Percentiles rank a stretch among this genome's conserved stretches.
phyloP scores from a whole-genome alignment of 2,113 vertebrate genomes.

The Scophthalmus maximus region DNA sequence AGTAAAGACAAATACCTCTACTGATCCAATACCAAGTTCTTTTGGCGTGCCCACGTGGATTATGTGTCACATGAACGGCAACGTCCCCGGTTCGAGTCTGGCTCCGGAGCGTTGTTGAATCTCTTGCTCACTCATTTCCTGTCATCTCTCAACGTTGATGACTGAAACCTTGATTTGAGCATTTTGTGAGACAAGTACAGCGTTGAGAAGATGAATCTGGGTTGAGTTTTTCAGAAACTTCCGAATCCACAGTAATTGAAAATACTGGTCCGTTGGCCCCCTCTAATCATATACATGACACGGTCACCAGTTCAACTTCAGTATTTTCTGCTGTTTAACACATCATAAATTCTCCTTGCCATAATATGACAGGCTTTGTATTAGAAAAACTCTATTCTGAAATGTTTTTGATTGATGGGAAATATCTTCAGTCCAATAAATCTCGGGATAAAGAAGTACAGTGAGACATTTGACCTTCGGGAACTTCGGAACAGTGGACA shows the following conservation, averaged over 20 bases:
- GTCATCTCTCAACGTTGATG: not conserved
- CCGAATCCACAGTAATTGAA: no score
- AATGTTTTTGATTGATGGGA: conserved; percentile 37
- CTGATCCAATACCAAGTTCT: not conserved
- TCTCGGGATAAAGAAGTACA: conserved; percentile 18
- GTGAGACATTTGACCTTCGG: conserved; percentile 33
- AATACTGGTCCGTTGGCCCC: no score
- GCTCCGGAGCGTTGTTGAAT: no score
- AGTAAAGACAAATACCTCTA: not conserved
- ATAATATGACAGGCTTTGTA: conserved; percentile 14
- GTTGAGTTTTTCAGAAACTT: no score
- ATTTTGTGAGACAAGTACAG: conserved; percentile 25
- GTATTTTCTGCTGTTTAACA: no score
- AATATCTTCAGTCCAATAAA: conserved; percentile 11
- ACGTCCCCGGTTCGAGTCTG: not conserved
- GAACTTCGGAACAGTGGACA: no score
- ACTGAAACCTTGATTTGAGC: not conserved
- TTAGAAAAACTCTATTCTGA: conserved; percentile 42
- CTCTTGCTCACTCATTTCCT: not conserved
- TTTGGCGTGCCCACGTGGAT: not conserved
- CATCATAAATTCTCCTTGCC: conserved; percentile 28
- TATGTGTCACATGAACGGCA: not conserved
- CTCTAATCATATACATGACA: no score
- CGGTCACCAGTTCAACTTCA: no score
- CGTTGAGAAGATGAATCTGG: no score